A percentile compares a stretch with the other conserved stretches of the same genome.
phyloP scores from a whole-genome alignment of 1,140 invertebrate species.

The Drosophila rhopaloa region DNA sequence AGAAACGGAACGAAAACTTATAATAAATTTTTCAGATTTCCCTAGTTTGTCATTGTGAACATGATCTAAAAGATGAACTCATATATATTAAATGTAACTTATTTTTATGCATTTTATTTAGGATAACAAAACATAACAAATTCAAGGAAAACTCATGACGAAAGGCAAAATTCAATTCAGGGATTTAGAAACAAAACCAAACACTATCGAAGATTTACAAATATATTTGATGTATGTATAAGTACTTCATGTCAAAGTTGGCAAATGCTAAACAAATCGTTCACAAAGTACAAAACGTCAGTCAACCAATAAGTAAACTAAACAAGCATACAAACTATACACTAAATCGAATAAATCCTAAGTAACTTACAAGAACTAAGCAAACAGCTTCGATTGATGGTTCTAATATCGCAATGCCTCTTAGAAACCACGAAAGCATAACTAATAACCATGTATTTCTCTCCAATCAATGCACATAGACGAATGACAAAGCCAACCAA shows the following conservation, averaged over 20 bases:
- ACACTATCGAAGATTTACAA: slow-evolving; percentile 29
- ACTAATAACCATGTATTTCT: slow-evolving; percentile 31
- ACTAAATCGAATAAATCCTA: slow-evolving; percentile 51
- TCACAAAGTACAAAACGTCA: slow-evolving; percentile 76
- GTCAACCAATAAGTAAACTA: slow-evolving; percentile 58
- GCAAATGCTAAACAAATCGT: slow-evolving; percentile 64
- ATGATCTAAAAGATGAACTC: slow-evolving; percentile 76
- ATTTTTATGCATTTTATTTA: slow-evolving; percentile 83
- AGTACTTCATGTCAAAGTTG: slow-evolving; percentile 58
- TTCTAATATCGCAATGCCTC: slow-evolving; percentile 29
- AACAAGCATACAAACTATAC: slow-evolving; percentile 56
- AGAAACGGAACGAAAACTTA: slow-evolving; percentile 33
- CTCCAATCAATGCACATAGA: slow-evolving; percentile 46
- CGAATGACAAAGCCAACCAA: slow-evolving; percentile 44
- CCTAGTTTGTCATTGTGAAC: slow-evolving; percentile 75
- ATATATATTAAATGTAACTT: slow-evolving; percentile 64
- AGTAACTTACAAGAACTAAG: slow-evolving; percentile 47
- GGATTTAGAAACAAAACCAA: slow-evolving; percentile 71
- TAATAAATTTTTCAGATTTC: slow-evolving; percentile 53
- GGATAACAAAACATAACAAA: slow-evolving; percentile 72
- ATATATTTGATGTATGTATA: slow-evolving; percentile 43
- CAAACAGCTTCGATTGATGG: slow-evolving; percentile 25
- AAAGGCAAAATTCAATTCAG: slow-evolving; percentile 84
- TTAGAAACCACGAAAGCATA: slow-evolving; percentile 32
- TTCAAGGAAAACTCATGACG: slow-evolving; percentile 60